Conservation (phyloP, 2,888 invertebrate species). For the Nymphalis urticae region DNA sequence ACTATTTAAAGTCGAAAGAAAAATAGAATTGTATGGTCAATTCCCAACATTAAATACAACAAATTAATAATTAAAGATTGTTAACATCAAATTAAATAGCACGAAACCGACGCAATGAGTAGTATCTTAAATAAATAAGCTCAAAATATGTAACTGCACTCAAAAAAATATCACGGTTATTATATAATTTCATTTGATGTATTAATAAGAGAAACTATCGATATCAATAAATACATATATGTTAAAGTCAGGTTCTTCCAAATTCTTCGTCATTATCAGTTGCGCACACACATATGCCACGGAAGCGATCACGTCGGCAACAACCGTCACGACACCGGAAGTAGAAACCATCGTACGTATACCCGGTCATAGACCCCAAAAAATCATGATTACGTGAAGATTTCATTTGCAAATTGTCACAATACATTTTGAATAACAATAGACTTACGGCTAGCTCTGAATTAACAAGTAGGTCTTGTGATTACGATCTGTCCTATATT, state of each 20-base stretch:
- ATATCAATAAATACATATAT: not conserved
- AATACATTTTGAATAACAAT: constrained; percentile 59
- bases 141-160: too few relatives aligned
- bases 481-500: constrained; percentile 38
- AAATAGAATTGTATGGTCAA: constrained; percentile 28
- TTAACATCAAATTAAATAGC: not conserved
- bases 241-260: constrained; percentile 35
- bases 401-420: constrained; percentile 55
- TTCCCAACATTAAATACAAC: constrained; percentile 3
- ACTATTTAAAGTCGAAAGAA: constrained; percentile 21
- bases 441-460: constrained; percentile 56
- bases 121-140: not conserved
- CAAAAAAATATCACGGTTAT: too few relatives aligned
- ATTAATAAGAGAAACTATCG: not conserved
- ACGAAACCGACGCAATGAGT: not conserved
- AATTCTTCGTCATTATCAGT: constrained; percentile 43
- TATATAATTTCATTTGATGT: too few relatives aligned
- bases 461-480: constrained; percentile 57
- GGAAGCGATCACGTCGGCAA: constrained; percentile 66
- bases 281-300: constrained; percentile 51
- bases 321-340: constrained; percentile 51
- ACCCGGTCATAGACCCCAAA: constrained; percentile 65
- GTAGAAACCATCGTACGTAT: constrained; percentile 47
- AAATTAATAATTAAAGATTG: constrained; percentile 1
- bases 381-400: constrained; percentile 57